phyloP scores from a whole-genome alignment of 2,113 vertebrate species.

The Spea multiplicata region DNA sequence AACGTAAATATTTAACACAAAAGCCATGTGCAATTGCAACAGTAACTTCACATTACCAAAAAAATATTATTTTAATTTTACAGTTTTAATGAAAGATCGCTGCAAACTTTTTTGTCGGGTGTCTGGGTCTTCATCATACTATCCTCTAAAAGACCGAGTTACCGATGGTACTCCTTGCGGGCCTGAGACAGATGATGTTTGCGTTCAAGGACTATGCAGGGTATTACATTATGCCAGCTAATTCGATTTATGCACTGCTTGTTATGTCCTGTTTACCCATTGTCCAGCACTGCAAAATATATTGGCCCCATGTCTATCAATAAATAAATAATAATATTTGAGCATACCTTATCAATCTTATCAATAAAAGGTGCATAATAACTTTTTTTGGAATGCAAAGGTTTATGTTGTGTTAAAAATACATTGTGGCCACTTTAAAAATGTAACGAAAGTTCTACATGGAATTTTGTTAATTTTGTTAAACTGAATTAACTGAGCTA shows the following conservation, averaged over 20 bases:
- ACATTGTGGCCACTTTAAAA: too few species aligned
- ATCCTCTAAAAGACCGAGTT: constrained; percentile 91
- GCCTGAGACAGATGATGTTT: constrained; percentile 89
- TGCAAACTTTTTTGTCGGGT: constrained; percentile 97
- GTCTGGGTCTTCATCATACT: constrained; percentile 87
- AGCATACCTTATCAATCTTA: too few species aligned
- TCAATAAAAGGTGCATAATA: too few species aligned
- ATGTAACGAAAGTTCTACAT: too few species aligned
- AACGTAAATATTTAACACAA: constrained; percentile 1
- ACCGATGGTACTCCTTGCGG: constrained; percentile 90
- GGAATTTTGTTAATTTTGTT: too few species aligned
- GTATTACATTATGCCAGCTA: constrained; percentile 61
- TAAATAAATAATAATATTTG: too few species aligned
- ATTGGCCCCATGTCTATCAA: too few species aligned
- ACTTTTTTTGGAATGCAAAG: too few species aligned
- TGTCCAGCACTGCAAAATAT: too few species aligned
- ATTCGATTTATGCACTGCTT: background rate
- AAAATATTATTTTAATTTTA: constrained; percentile 56
- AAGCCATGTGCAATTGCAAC: constrained; percentile 30
- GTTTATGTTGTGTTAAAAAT: too few species aligned
- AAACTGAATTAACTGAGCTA: too few species aligned
- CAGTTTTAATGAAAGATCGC: constrained; percentile 94
- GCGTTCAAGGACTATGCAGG: constrained; percentile 96
- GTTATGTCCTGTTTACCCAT: background rate
- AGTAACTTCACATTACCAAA: constrained; percentile 33